phyloP scores from a whole-genome alignment of 1,140 invertebrate species.

The Musca vetustissima region DNA sequence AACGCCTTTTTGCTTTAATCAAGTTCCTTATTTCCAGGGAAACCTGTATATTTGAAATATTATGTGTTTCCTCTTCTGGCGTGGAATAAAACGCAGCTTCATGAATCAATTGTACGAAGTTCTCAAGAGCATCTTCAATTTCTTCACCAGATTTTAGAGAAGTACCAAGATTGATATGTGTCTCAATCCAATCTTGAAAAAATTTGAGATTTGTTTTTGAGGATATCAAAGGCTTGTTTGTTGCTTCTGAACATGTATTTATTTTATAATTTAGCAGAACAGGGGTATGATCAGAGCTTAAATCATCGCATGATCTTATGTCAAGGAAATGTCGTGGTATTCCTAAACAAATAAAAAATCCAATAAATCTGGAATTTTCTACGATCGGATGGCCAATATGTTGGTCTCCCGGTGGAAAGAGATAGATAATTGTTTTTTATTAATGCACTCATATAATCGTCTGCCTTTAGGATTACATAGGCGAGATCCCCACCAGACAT shows the following conservation, averaged over 20 bases:
- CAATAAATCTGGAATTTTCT: too few species aligned
- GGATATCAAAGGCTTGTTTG: neutral
- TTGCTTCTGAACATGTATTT: neutral
- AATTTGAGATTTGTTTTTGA: neutral
- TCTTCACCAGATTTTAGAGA: neutral
- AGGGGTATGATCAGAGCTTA: slow-evolving; percentile 22
- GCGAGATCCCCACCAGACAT: slow-evolving; percentile 53
- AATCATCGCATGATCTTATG: slow-evolving; percentile 7
- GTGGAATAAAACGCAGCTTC: neutral
- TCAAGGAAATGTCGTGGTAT: too few species aligned
- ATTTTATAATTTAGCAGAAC: neutral
- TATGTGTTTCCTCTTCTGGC: neutral
- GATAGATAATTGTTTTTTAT: slow-evolving; percentile 10
- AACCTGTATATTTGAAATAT: neutral
- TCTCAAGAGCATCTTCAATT: neutral
- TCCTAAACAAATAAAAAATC: too few species aligned
- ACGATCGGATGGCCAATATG: slow-evolving; percentile 25
- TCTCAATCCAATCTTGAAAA: neutral
- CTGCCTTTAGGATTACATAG: slow-evolving; percentile 24
- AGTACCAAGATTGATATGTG: neutral
- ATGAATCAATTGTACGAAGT: neutral
- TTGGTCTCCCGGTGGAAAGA: slow-evolving; percentile 3
- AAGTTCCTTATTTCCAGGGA: neutral
- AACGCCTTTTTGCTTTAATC: neutral
- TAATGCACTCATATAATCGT: slow-evolving; percentile 13